These are phyloP conservation scores for Linnaemya tessellans DNA, from an alignment of 2,888 invertebrate species.

Conservation along the genomic window DNA sequence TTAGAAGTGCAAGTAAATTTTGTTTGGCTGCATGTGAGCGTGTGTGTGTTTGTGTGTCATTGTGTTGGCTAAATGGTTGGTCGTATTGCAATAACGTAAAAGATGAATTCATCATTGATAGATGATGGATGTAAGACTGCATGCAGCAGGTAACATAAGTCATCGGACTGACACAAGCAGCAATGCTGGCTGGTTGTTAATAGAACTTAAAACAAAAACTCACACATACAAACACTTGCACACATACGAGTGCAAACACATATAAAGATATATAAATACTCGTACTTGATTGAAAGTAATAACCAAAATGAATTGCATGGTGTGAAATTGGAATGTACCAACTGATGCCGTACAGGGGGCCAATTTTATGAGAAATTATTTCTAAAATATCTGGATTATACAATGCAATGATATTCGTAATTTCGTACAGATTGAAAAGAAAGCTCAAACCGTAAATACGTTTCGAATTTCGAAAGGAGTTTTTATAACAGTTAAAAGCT, in stretches of 20 bases:
- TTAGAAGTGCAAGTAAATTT: constrained; percentile 31
- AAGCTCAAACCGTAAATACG: too few species aligned
- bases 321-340: constrained; percentile 19
- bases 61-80: constrained; percentile 47
- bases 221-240: constrained; percentile 35
- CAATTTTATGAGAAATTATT: background rate
- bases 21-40: constrained; percentile 1
- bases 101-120: constrained; percentile 81
- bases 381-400: too few species aligned
- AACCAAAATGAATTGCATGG: constrained; percentile 43
- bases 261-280: too few species aligned
- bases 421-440: too few species aligned
- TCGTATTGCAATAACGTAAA: constrained; percentile 74
- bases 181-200: constrained; percentile 60
- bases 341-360: background rate
- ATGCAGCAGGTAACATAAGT: constrained; percentile 80
- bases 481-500: too few species aligned
- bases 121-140: constrained; percentile 78
- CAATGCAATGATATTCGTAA: too few species aligned
- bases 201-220: constrained; percentile 64
- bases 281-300: constrained; percentile 64
- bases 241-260: background rate
- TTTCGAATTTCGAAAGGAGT: too few species aligned
- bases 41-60: constrained; percentile 29
- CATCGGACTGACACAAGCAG: constrained; percentile 74